Base-by-base conservation (phyloP, 2,797 vertebrate genomes). In the Amniataba percoides region DNA sequence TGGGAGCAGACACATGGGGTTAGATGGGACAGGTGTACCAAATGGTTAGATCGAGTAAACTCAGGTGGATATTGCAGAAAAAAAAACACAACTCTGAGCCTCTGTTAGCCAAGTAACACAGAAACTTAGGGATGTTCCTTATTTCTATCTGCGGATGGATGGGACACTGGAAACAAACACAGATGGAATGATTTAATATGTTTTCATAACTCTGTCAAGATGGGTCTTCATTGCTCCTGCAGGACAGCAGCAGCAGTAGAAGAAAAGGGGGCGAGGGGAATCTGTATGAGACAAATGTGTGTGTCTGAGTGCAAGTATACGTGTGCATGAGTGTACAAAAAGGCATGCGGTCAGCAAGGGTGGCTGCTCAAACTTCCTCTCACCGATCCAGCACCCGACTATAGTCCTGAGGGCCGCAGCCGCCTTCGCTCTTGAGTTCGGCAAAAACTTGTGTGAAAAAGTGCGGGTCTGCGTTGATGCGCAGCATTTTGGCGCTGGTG, bases 381-480 rank as follows among this genome's bases (percentile, higher is more conserved):
- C 95, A 96, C 89, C 95, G 95, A 45, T 96, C 96, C 78, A 96
- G 86, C 61, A 94, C 87, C 53, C 94, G 93, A 42, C 90, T 91
- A 4, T 95, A 95, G 87, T 96, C 95, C 90, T 94, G 94, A 16
- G 94, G 91, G n/a, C 81, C 82, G 0, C 93, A 92, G 18, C 93
- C 91, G 0, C 95, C 95, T 77, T 97, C 96, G 0, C 94, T 93
- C 88, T 97, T 96, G 8, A 96, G 94, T 81, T 97, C 95, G 0
- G 96, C 95, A 0, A 97, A 97, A 19, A 97, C 92, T 81, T 96
- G 96, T 1, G 96, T 97, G 91, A 96, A 97, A 76, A 93, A 97
- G 87, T 96, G 96, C 0, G 96, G 96, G 84, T 97, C 96, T 0
- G 96, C 95, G 11, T 97, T 97, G 77, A 97, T 96, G 55, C 94